Base-by-base conservation (phyloP, 2,113 vertebrate species). In the Coturnix japonica region DNA sequence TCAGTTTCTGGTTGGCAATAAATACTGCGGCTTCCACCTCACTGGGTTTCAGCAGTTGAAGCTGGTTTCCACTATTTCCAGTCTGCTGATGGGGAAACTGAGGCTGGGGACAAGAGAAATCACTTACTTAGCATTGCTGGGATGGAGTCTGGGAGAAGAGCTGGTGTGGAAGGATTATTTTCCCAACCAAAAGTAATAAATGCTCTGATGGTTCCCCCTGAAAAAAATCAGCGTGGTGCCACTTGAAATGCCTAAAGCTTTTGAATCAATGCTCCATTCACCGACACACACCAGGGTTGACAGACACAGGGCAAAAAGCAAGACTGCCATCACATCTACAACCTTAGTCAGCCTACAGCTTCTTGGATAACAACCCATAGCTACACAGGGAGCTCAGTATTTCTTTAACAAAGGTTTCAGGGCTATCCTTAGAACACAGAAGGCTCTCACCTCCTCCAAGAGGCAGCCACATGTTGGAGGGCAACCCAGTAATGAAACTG, bases 201-300 rank as follows among this genome's bases (percentile, higher is more conserved):
- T 4, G 9, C 26, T 49, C 39, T 0, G 0, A 57, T 47, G 30
- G 16, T 23, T 17, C 17, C 7, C 6, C 9, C 13, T 1, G 7
- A 37, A 4, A 79, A 39, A n/a, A 80, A n/a, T 43, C 47, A 9
- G 51, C 67, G 43, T 7, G 16, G 26, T 67, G 77, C 53, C 53
- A 13, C 23, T 11, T 11, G 28, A 72, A 81, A 66, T 5, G n/a
- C 31, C 15, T 12, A 30, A 46, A 26, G 22, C 41, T 70, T 82
- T 66, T 19, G 43, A 44, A 77, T 41, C 72, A 77, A 60, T 20
- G 41, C 21, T 37, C 60, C 19, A 5, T 37, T 61, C 30, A 70
- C 31, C 64, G 74, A 51, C 33, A 47, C 35, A 49, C 8, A 4
- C 35, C 26, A 25, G 41, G 47, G 39, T 44, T 77, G 30, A 43